phyloP scores from a whole-genome alignment of 2,888 invertebrate genomes.

The Camponotus fellah region DNA sequence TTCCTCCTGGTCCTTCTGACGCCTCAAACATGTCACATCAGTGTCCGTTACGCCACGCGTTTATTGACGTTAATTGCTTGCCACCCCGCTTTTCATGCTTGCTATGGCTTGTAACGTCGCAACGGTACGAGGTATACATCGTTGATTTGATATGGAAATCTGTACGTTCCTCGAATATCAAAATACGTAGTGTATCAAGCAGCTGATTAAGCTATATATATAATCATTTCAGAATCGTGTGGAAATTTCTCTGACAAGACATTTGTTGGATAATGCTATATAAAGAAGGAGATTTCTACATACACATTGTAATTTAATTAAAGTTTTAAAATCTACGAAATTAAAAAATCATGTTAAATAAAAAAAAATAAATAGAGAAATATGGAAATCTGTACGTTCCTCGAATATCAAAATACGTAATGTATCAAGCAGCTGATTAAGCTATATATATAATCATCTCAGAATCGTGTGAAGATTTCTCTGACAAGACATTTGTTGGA shows the following conservation, averaged over 20 bases:
- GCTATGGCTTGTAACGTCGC: neutral
- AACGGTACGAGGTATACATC: constrained; percentile 37
- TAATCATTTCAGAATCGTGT: neutral
- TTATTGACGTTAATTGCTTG: constrained; percentile 52
- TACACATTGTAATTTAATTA: neutral
- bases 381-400: constrained; percentile 23
- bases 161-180: neutral
- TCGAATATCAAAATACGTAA: neutral
- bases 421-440: neutral
- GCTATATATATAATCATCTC: neutral
- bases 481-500: neutral
- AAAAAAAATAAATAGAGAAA: too few relatives aligned
- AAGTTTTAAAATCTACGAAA: neutral
- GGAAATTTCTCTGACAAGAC: neutral
- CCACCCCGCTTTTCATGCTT: constrained; percentile 1
- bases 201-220: neutral
- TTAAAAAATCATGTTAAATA: neutral
- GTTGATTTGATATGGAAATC: constrained; percentile 28
- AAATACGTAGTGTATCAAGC: neutral
- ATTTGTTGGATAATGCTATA: neutral
- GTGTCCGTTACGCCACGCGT: constrained; percentile 37
- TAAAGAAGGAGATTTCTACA: neutral
- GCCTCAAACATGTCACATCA: constrained; percentile 3
- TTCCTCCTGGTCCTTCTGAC: constrained; percentile 6
- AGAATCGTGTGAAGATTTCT: neutral